A percentile compares a stretch with the other conserved stretches of the same genome.
Conservation (phyloP, 2,797 vertebrate species). For the Lepus townsendii region DNA sequence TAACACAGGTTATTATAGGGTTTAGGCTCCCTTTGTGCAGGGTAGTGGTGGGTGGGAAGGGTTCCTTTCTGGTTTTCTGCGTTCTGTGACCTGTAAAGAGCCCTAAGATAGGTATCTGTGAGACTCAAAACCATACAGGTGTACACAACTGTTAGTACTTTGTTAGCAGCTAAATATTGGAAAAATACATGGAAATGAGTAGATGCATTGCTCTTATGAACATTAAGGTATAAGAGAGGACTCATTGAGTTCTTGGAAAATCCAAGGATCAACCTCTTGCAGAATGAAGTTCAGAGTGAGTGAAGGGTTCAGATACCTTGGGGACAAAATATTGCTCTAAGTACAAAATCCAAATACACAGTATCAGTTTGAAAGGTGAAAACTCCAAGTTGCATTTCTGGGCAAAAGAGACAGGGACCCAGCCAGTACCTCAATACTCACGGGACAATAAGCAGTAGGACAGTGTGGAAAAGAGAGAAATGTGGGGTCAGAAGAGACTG, state of each 20-base stretch:
- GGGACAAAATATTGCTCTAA: background rate
- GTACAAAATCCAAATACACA: background rate
- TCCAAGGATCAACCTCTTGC: too few relatives aligned
- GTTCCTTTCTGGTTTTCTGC: background rate
- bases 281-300: background rate
- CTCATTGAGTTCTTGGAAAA: background rate
- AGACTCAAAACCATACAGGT: background rate
- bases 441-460: background rate
- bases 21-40: background rate
- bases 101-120: background rate
- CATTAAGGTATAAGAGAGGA: background rate
- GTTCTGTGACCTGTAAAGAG: background rate
- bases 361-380: background rate
- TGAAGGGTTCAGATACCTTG: background rate
- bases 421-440: background rate
- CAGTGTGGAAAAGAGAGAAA: background rate
- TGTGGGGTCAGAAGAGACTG: background rate
- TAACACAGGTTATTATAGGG: too few relatives aligned
- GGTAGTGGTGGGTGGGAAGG: background rate
- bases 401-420: background rate
- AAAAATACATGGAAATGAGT: background rate
- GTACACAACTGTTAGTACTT: background rate
- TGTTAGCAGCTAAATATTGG: background rate
- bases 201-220: background rate
- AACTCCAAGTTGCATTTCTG: background rate